Percentiles rank a stretch among this genome's conserved stretches.
Conservation (phyloP, 2,113 vertebrate species). For the Podilymbus podiceps region DNA sequence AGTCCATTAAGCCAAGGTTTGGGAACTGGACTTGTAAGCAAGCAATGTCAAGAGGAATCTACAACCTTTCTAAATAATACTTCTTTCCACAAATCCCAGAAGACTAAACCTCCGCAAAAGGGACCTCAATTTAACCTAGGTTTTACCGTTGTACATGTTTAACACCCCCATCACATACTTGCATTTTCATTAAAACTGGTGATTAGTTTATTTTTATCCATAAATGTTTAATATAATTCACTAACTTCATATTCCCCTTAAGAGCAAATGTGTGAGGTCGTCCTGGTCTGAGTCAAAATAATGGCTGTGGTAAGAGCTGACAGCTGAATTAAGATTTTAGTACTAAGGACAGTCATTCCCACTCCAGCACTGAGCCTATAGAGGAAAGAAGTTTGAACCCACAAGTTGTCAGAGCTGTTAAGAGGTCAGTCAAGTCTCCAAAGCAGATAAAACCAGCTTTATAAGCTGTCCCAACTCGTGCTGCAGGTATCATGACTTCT, state of each 20-base stretch:
- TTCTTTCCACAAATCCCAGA: neutral
- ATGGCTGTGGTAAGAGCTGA: constrained; percentile 18
- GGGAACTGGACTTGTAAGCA: neutral
- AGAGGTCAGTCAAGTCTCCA: neutral
- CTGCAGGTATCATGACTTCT: neutral
- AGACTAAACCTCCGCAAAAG: neutral
- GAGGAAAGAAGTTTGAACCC: neutral
- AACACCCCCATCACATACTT: neutral
- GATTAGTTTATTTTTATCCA: neutral
- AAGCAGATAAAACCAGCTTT: neutral
- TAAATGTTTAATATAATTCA: neutral
- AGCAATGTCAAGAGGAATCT: neutral
- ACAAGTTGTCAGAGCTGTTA: neutral
- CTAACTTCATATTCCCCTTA: neutral
- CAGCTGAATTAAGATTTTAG: constrained; percentile 10
- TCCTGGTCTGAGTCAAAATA: neutral
- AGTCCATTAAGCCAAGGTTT: neutral
- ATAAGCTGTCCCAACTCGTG: neutral
- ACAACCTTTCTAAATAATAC: neutral
- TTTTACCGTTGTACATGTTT: neutral
- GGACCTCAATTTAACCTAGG: neutral
- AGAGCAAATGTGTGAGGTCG: neutral
- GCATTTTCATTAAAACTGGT: neutral
- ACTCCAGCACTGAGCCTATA: neutral
- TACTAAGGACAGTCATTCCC: neutral